These are phyloP conservation scores for Malthinus flaveolus DNA, from an alignment of 2,888 invertebrate species.

Conservation along the genomic window DNA sequence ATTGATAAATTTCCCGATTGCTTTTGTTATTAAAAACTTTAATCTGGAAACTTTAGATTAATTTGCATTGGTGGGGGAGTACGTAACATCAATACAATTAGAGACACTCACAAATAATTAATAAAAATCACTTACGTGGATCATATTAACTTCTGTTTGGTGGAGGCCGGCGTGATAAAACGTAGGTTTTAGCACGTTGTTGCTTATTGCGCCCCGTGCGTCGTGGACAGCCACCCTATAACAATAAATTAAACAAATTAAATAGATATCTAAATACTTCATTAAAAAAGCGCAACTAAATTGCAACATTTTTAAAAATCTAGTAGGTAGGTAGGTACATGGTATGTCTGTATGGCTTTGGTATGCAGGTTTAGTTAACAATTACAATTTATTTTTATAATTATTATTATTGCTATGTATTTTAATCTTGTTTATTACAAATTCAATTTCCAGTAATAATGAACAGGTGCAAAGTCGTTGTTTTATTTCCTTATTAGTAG, in stretches of 20 bases:
- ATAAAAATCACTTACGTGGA: no score
- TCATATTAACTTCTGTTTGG: no score
- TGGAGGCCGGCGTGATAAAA: no score
- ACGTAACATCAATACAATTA: no score
- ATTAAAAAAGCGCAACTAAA: background rate
- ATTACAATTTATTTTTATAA: constrained; percentile 5
- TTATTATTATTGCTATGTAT: constrained; percentile 4
- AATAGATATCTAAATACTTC: background rate
- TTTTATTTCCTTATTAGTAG: constrained; percentile 1
- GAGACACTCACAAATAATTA: no score
- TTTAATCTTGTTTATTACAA: constrained; percentile 1
- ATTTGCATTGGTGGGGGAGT: background rate
- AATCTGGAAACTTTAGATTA: background rate
- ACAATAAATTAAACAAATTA: no score
- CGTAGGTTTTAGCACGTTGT: no score
- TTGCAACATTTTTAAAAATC: background rate
- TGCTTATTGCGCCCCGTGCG: no score
- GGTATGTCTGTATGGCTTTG: background rate
- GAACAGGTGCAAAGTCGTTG: constrained; percentile 4
- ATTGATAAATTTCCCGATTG: background rate
- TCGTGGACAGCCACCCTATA: no score
- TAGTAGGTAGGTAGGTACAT: background rate
- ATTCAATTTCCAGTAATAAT: constrained; percentile 3
- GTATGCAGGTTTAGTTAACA: constrained; percentile 1
- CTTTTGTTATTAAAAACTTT: background rate